phyloP scores from a whole-genome alignment of 2,113 vertebrate genomes.

The Uria aalge region DNA sequence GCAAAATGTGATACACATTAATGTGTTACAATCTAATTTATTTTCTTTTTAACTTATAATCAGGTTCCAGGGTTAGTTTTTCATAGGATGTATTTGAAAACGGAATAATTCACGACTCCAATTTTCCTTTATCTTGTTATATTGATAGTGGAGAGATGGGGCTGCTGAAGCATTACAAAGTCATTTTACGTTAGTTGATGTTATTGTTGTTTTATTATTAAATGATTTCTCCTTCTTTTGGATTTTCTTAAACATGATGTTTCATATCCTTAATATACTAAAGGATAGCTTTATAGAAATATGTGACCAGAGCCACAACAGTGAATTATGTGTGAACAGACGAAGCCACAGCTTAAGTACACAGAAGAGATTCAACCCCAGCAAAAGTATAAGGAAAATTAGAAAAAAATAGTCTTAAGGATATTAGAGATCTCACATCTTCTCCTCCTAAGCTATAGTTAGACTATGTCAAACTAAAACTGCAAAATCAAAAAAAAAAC shows the following conservation, averaged over 20 bases:
- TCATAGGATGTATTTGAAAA: neutral
- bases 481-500: neutral
- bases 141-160: conserved; percentile 3
- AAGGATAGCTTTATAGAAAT: neutral
- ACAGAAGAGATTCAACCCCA: neutral
- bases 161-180: conserved; percentile 18
- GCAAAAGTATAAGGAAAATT: neutral
- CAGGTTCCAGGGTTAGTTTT: neutral
- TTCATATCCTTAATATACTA: neutral
- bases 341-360: neutral
- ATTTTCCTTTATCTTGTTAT: conserved; percentile 11
- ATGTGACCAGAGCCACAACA: neutral
- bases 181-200: neutral
- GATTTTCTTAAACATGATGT: neutral
- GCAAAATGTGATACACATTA: neutral
- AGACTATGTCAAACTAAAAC: neutral
- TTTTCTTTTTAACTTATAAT: conserved; percentile 8
- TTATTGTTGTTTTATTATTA: conserved; percentile 24
- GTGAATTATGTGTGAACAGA: neutral
- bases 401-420: neutral
- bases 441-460: neutral
- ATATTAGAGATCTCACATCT: neutral
- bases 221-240: neutral
- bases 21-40: conserved; percentile 3
- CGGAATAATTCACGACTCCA: neutral